Evolutionary conservation across 2,797 vertebrate genomes (phyloP).

Genomic region (Artibeus jamaicensis): DNA sequence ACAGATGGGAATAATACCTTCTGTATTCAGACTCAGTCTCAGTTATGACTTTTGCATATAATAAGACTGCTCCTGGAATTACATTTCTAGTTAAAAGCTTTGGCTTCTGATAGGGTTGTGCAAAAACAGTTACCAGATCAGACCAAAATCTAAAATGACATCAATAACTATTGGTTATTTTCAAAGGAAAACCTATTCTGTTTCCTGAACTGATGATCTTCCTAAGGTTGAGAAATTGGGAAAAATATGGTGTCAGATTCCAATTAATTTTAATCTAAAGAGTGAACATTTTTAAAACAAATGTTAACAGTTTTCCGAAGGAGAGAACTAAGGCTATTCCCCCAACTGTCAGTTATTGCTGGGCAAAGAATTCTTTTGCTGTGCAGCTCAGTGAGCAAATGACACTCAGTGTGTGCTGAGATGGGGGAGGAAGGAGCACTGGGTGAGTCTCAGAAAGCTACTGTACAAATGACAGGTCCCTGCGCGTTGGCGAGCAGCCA

Average conservation of each 20-base stretch:
- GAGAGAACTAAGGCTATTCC: background rate
- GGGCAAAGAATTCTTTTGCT: constrained; percentile 7
- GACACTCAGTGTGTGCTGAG: background rate
- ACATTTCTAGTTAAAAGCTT: background rate
- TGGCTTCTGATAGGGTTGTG: background rate
- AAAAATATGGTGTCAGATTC: background rate
- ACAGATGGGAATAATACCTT: constrained; percentile 31
- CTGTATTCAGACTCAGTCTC: constrained; percentile 48
- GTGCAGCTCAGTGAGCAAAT: constrained; percentile 18
- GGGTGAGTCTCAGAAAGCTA: constrained; percentile 26
- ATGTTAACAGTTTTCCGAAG: constrained; percentile 36
- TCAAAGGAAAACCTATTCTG: background rate
- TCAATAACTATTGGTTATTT: background rate
- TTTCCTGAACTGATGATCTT: background rate
- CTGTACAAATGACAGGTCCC: constrained; percentile 27
- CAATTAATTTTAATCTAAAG: constrained; percentile 34
- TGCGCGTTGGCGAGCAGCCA: constrained; percentile 42
- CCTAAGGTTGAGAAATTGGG: background rate
- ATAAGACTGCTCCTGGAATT: background rate
- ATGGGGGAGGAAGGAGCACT: background rate
- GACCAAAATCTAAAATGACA: background rate
- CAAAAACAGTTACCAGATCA: background rate
- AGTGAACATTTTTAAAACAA: background rate
- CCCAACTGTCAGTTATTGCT: constrained; percentile 20
- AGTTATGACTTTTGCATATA: constrained; percentile 27